Evolutionary conservation across 2,888 invertebrate species (phyloP).

Genomic region (Dusona sp.): DNA sequence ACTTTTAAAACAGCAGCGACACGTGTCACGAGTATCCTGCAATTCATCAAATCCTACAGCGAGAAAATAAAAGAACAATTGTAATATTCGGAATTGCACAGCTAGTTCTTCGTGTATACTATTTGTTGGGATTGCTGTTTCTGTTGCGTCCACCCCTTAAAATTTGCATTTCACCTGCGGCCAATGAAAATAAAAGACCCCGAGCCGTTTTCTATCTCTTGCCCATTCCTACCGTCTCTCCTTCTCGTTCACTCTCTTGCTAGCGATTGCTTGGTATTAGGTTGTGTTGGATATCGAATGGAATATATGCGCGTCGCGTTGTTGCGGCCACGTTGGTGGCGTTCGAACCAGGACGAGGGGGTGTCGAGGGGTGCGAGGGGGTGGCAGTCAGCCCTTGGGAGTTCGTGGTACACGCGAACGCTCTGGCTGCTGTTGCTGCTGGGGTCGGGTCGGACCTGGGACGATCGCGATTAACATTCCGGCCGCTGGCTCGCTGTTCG

Average conservation of each 20-base stretch:
- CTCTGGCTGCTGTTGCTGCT: conserved; percentile 58
- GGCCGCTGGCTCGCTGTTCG: conserved; percentile 84
- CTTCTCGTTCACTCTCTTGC: conserved; percentile 50
- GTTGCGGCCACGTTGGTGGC: conserved; percentile 71
- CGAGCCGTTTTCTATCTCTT: not conserved
- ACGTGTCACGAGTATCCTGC: conserved; percentile 31
- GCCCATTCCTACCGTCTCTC: conserved; percentile 55
- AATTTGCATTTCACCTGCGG: conserved; percentile 69
- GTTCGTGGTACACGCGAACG: conserved; percentile 80
- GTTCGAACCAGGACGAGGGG: conserved; percentile 40
- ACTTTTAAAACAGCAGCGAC: conserved; percentile 49
- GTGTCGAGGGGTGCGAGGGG: conserved; percentile 70
- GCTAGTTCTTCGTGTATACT: conserved; percentile 41
- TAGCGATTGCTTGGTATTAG: conserved; percentile 50
- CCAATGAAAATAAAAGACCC: conserved; percentile 71
- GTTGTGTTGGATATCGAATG: conserved; percentile 72
- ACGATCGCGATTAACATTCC: conserved; percentile 85
- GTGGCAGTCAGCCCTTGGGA: conserved; percentile 79
- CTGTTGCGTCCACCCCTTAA: conserved; percentile 25
- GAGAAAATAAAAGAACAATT: conserved; percentile 43
- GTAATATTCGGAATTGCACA: conserved; percentile 58
- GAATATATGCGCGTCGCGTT: conserved; percentile 76
- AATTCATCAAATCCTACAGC: conserved; percentile 29
- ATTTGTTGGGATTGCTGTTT: conserved; percentile 49
- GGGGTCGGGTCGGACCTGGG: conserved; percentile 80